Evolutionary conservation across 2,888 invertebrate genomes (phyloP).

Genomic region (Druceiella hillmani): DNA sequence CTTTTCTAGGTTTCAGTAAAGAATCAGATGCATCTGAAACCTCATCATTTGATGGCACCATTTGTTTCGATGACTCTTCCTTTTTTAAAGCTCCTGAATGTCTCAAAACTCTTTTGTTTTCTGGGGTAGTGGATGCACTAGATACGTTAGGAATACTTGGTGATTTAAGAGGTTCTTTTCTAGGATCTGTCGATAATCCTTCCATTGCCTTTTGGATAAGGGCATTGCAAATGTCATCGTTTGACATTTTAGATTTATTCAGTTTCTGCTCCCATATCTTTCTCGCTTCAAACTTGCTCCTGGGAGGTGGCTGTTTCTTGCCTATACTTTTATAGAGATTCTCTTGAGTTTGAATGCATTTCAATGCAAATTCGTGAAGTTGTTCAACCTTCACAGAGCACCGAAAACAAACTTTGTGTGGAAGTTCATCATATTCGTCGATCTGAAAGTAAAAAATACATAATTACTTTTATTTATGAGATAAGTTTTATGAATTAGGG

Average conservation of each 20-base stretch:
- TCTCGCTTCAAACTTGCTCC: slow-evolving; percentile 34
- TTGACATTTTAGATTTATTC: slow-evolving; percentile 40
- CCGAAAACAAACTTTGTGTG: slow-evolving; percentile 49
- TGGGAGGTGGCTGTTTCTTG: slow-evolving; percentile 28
- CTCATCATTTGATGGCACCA: too few species aligned
- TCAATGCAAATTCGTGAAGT: slow-evolving; percentile 43
- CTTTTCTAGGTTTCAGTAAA: too few species aligned
- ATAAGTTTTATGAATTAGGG: too few species aligned
- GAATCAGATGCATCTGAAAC: too few species aligned
- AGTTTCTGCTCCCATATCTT: slow-evolving; percentile 41
- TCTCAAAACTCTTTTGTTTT: too few species aligned
- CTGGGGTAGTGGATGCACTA: too few species aligned
- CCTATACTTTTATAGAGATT: slow-evolving; percentile 34
- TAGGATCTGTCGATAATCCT: too few species aligned
- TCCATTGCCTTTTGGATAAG: slow-evolving; percentile 46
- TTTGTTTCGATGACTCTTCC: too few species aligned
- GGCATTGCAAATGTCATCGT: slow-evolving; percentile 47
- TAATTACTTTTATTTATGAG: too few species aligned
- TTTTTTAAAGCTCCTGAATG: too few species aligned
- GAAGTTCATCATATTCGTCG: slow-evolving; percentile 44
- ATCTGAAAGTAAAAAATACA: slow-evolving; percentile 35
- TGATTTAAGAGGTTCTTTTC: too few species aligned
- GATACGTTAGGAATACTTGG: too few species aligned
- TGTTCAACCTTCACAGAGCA: slow-evolving; percentile 50
- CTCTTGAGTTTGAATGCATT: slow-evolving; percentile 42